These are phyloP conservation scores for Rhingia campestris DNA, from an alignment of 2,888 invertebrate genomes.

Conservation along the genomic window DNA sequence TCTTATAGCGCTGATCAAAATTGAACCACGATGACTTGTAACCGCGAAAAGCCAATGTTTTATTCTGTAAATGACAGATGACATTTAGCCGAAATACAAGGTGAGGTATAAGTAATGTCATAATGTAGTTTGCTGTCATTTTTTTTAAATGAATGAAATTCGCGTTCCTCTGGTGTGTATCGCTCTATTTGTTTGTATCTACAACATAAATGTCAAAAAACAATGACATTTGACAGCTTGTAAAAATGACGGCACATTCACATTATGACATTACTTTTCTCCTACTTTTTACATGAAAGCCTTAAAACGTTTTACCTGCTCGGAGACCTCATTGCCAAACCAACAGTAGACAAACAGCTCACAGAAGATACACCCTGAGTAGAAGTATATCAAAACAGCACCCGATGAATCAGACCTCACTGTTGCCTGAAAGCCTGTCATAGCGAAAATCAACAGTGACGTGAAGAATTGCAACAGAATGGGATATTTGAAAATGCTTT, in stretches of 20 bases:
- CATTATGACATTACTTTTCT: too few relatives aligned
- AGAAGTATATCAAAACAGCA: conserved; percentile 76
- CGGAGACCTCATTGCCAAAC: conserved; percentile 78
- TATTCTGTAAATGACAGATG: conserved; percentile 75
- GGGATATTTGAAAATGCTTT: conserved; percentile 75
- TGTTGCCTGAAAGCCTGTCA: conserved; percentile 78
- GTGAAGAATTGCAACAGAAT: conserved; percentile 77
- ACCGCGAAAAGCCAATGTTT: conserved; percentile 76
- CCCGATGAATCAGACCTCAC: conserved; percentile 74
- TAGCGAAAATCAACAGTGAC: conserved; percentile 76
- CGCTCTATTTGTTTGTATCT: too few relatives aligned
- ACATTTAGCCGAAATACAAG: too few relatives aligned
- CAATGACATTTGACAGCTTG: too few relatives aligned
- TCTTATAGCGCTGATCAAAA: conserved; percentile 74
- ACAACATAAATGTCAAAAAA: too few relatives aligned
- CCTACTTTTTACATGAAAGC: not conserved
- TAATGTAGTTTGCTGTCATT: not conserved
- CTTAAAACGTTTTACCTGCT: conserved; percentile 72
- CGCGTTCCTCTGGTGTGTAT: too few relatives aligned
- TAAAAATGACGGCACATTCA: too few relatives aligned
- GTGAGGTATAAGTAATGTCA: not conserved
- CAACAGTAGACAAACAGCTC: conserved; percentile 78
- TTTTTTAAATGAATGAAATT: not conserved
- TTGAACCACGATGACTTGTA: conserved; percentile 77
- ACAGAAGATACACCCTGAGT: conserved; percentile 77